These are phyloP conservation scores for Branchipolynoe longqiensis DNA, from an alignment of 2,888 invertebrate species.

Conservation along the genomic window DNA sequence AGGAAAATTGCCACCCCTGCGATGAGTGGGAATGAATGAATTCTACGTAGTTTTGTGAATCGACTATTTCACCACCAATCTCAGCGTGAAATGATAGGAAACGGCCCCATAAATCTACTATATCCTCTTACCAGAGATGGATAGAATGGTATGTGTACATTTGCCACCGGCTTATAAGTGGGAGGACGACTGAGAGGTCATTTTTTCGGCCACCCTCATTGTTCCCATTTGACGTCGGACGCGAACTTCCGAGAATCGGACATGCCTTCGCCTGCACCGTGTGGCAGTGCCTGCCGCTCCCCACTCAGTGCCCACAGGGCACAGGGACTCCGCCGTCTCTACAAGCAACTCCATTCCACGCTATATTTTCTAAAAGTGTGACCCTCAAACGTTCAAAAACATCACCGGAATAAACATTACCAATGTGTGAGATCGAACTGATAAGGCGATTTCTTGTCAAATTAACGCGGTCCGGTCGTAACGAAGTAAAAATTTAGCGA, in stretches of 20 bases:
- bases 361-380: no score
- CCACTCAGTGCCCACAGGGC: no score
- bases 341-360: no score
- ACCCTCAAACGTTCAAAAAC: no score
- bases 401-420: no score
- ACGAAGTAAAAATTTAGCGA: slow-evolving; percentile 5
- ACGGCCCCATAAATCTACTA: background rate
- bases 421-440: no score
- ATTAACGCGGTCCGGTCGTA: no score
- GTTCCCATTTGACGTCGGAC: slow-evolving; percentile 28
- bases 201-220: background rate
- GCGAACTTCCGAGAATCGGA: slow-evolving; percentile 29
- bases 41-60: slow-evolving; percentile 21
- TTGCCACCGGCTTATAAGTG: background rate
- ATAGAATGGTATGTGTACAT: background rate
- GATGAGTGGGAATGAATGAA: slow-evolving; percentile 50
- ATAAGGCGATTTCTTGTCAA: no score
- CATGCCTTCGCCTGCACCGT: background rate
- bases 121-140: background rate
- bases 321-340: no score
- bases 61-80: no score
- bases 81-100: no score
- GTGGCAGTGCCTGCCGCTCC: background rate
- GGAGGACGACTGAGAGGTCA: background rate
- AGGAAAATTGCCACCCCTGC: no score